Base-by-base conservation (phyloP, 2,113 vertebrate genomes). In the Paradisaea rubra region DNA sequence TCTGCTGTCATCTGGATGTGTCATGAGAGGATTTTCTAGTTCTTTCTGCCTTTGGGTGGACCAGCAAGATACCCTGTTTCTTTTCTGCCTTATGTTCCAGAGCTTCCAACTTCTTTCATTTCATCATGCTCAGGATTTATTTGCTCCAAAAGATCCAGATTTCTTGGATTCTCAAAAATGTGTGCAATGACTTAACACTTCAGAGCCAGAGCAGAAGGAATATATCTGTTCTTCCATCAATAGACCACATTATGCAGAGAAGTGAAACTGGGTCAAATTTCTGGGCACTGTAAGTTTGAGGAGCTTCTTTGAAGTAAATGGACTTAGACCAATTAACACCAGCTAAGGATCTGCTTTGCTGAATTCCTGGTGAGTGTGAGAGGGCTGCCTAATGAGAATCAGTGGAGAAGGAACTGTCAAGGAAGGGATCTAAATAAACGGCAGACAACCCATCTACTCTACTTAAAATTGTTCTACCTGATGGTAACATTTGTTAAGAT, bases 231-330 rank as follows among this genome's bases (percentile, higher is more conserved):
- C 47, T 61, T 78, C 37, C 49, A 87, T 63, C 77, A 89, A 72
- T 91, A 88, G 65, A 81, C 16, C 25, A 53, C 37, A 49, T 87
- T 76, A 91, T 79, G 49, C 23, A 3, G 59, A 83, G 54, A 57
- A 92, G 61, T 74, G 73, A 94, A 97, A 94, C 41, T 86, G 81
- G 86, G 78, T 93, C 94, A 93, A 31, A 91, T 92, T 91, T 92
- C 65, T 91, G 83, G 86, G 86, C 69, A 33, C 56, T 49, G 22
- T 71, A 81, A 70, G 31, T 91, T 91, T 74, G 31, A 93, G 79
- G 37, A 80, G 41, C 57, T 84, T 87, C 83, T 96, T 87, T 92
- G 89, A 92, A 93, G 81, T 65, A 86, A 93, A 89, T 83, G n/a
- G 77, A 91, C 77, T 92, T 68, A 78, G 56, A 71, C 49, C 89